Conservation (phyloP, 37 sponge, comb jelly and placozoan genomes). For the Hexactinellida sp. region DNA sequence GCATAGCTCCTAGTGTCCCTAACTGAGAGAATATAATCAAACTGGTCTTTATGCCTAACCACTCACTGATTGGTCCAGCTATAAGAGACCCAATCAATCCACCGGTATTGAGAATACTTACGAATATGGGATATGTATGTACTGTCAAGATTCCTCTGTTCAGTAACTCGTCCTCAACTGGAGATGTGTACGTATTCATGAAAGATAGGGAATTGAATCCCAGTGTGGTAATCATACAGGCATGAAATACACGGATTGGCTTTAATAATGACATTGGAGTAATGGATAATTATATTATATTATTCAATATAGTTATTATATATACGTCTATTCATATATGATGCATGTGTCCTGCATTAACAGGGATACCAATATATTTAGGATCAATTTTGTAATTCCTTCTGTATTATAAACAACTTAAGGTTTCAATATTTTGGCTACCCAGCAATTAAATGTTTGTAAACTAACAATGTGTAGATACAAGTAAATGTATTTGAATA, state of each 20-base stretch:
- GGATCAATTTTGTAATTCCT: too few relatives aligned
- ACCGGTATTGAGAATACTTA: not conserved
- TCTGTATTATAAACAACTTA: too few relatives aligned
- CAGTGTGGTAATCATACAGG: not conserved
- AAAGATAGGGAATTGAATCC: not conserved
- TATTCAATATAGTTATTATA: too few relatives aligned
- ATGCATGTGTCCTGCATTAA: too few relatives aligned
- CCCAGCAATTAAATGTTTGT: too few relatives aligned
- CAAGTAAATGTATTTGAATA: too few relatives aligned
- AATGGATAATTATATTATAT: too few relatives aligned
- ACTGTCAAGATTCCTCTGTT: not conserved
- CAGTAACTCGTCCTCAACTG: not conserved
- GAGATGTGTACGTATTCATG: not conserved
- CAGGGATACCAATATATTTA: too few relatives aligned
- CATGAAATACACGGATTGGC: not conserved
- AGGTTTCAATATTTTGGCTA: too few relatives aligned
- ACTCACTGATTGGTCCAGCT: not conserved
- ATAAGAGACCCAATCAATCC: not conserved
- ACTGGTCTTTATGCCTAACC: not conserved
- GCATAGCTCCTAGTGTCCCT: not conserved
- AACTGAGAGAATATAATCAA: not conserved
- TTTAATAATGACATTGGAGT: not conserved
- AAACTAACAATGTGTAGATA: too few relatives aligned
- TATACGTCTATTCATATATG: too few relatives aligned
- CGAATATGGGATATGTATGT: not conserved